A percentile compares a stretch with the other conserved stretches of the same genome.
Evolutionary conservation across 1,140 invertebrate genomes (phyloP).

Genomic region (Pseudomyrmex flavicornis): DNA sequence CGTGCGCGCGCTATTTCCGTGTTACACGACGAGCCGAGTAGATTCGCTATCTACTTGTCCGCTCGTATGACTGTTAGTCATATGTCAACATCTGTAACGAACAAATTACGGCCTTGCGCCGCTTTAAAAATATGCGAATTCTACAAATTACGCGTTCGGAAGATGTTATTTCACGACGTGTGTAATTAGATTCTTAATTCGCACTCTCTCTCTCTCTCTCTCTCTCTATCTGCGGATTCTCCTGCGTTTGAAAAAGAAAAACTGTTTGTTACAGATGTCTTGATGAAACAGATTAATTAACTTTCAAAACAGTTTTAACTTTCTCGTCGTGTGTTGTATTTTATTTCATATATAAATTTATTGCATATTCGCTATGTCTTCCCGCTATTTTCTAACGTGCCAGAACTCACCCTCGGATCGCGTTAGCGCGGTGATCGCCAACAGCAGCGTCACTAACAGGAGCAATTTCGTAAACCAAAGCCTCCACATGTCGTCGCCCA

Average conservation of each 20-base stretch:
- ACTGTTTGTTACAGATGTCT: background rate
- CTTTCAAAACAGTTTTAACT: background rate
- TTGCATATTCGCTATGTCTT: background rate
- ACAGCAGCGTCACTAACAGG: conserved; percentile 50
- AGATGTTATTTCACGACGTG: background rate
- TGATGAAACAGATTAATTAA: background rate
- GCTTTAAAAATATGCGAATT: background rate
- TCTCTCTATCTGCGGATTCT: no score
- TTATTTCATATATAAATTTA: background rate
- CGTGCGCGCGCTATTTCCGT: conserved; percentile 47
- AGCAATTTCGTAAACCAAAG: conserved; percentile 81
- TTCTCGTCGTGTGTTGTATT: background rate
- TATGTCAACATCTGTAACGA: conserved; percentile 29
- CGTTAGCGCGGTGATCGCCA: conserved; percentile 53
- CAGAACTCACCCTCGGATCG: conserved; percentile 74
- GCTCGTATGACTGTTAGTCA: conserved; percentile 5
- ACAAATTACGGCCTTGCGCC: conserved; percentile 2
- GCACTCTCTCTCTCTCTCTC: no score
- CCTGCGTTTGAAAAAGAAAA: background rate
- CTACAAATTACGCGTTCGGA: background rate
- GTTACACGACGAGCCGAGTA: conserved; percentile 24
- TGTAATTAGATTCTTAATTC: background rate
- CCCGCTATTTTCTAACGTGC: background rate
- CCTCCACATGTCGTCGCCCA: conserved; percentile 79
- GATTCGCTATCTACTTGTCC: conserved; percentile 1